Conservation (phyloP, 2,113 vertebrate species). For the Triplophysa rosa region DNA sequence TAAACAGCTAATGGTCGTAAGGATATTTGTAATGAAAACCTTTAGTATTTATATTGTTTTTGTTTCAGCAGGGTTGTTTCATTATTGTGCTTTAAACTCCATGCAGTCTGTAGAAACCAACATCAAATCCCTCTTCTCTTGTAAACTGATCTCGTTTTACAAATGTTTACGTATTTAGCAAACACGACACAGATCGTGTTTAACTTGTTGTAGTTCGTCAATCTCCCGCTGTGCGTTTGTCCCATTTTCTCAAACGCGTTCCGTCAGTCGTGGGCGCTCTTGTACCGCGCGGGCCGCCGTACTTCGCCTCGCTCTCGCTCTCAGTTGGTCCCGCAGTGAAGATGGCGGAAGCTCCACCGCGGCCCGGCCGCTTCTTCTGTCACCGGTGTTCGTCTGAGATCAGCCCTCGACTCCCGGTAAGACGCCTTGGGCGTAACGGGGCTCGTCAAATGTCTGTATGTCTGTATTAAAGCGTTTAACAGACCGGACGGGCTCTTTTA, state of each 20-base stretch:
- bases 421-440: neutral
- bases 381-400: slow-evolving; percentile 84
- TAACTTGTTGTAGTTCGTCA: no score
- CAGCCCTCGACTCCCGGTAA: slow-evolving; percentile 78
- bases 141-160: no score
- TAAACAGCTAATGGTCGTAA: no score
- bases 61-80: no score
- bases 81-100: no score
- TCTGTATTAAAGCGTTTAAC: neutral
- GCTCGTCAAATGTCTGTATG: accelerated
- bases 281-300: slow-evolving; percentile 67
- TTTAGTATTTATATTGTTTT: no score
- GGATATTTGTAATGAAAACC: no score
- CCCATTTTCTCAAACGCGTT: neutral
- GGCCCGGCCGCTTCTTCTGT: slow-evolving; percentile 87
- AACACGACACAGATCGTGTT: no score
- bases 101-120: no score
- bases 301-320: slow-evolving; percentile 38
- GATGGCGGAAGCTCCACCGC: slow-evolving; percentile 89
- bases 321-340: slow-evolving; percentile 60
- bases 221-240: no score
- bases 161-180: no score
- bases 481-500: neutral
- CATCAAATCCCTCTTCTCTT: no score
- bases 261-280: neutral